Percentiles rank a stretch among this genome's conserved stretches.
phyloP scores from a whole-genome alignment of 2,888 invertebrate species.

The Nycteola revayana region DNA sequence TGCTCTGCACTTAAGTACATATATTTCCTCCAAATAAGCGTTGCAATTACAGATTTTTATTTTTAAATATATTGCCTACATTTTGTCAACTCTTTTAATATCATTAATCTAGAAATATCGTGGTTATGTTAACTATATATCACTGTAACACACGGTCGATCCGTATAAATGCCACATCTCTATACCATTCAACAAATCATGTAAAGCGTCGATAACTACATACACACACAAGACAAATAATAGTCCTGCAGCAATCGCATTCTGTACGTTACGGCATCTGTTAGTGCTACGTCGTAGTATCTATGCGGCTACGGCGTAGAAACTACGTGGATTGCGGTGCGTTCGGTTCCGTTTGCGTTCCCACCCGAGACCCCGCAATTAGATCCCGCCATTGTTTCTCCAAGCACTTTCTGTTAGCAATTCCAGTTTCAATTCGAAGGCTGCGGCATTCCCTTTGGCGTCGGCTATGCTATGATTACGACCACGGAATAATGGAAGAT shows the following conservation, averaged over 20 bases:
- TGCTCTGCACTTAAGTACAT: too few species aligned
- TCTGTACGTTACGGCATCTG: conserved; percentile 8
- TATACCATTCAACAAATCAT: background rate
- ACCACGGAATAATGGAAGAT: conserved; percentile 28
- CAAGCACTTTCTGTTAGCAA: conserved; percentile 53
- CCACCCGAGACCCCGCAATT: conserved; percentile 38
- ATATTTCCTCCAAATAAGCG: too few species aligned
- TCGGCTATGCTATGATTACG: conserved; percentile 21
- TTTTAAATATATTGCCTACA: too few species aligned
- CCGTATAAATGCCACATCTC: too few species aligned
- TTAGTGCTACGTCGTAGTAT: too few species aligned
- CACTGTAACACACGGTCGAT: too few species aligned
- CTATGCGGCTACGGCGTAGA: conserved; percentile 29
- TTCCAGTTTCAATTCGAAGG: conserved; percentile 47
- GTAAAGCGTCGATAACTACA: background rate
- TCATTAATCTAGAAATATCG: too few species aligned
- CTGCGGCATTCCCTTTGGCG: conserved; percentile 42
- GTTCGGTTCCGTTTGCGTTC: conserved; percentile 42
- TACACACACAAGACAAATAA: conserved; percentile 1
- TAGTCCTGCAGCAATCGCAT: conserved; percentile 24
- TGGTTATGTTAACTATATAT: too few species aligned
- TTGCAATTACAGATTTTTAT: too few species aligned
- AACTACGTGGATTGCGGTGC: conserved; percentile 36
- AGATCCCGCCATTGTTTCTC: conserved; percentile 53
- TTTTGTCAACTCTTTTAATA: too few species aligned